Base-by-base conservation (phyloP, 2,888 invertebrate species). In the Oscheius sp. region DNA sequence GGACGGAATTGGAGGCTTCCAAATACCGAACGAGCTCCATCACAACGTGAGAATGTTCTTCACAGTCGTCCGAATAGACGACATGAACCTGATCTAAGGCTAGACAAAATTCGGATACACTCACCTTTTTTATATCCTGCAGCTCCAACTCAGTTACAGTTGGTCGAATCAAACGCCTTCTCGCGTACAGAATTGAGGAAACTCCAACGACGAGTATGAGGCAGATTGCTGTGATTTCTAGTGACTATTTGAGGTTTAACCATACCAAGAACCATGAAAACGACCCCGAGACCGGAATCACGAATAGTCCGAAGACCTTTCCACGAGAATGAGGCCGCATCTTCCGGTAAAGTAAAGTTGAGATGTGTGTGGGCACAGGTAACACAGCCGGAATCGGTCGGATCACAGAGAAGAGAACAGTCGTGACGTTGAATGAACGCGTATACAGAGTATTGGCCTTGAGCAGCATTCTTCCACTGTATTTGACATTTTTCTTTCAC, bases 1-100 rank as follows among this genome's bases (percentile, higher is more conserved):
- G 53, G 33, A 55, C 42, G n/a, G 1, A 53, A 33, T 55, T 53
- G 13, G 68, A 53, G 3, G 68, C 33, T 53, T 68, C 68, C 42
- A 68, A 53, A 10, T 55, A 33, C 1, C 77, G 70, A 2, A 78
- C 83, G 13, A 85, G 59, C 33, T 74, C 65, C 13, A 58, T 42
- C n/a, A 83, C 84, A n/a, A 75, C 80, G 0, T 75, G 51, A n/a
- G 74, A 76, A 73, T 87, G 87, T 63, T 75, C 71, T 11, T 73
- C 76, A 55, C 79, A 82, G 62, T 87, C 87, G 75, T 87, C 84
- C 32, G 85, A 80, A 75, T 87, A 87, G n/a, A 87, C 68, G 5
- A 87, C 47, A 73, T 70, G 75, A 57, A 74, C 58, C 59, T 65
- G 33, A 29, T 7, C 21, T 48, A 5, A 51, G 10, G 3, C 2